Conservation (phyloP, 1,140 invertebrate genomes). For the Helicoverpa armigera region DNA sequence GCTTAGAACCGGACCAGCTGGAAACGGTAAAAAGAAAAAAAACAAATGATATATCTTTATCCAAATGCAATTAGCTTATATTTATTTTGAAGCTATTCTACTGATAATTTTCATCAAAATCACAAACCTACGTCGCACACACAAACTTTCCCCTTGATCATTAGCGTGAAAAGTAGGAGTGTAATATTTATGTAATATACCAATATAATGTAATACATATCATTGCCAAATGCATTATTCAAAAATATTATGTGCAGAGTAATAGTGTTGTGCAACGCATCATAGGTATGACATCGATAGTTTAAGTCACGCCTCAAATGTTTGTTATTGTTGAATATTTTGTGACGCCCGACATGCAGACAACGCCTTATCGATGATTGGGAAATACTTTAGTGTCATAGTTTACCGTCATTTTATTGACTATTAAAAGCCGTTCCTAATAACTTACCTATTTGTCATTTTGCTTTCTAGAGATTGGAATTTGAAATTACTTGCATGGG, state of each 20-base stretch:
- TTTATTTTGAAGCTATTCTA: no score
- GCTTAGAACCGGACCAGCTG: no score
- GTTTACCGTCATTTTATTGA: background rate
- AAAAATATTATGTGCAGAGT: conserved; percentile 35
- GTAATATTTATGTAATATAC: background rate
- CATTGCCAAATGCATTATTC: background rate
- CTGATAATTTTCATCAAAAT: no score
- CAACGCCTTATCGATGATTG: conserved; percentile 26
- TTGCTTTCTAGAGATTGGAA: no score
- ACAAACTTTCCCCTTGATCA: no score
- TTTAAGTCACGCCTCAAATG: conserved; percentile 57
- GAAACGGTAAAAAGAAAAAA: no score
- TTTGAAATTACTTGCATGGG: no score
- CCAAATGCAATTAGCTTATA: no score
- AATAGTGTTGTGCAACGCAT: conserved; percentile 60
- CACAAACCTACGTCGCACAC: no score
- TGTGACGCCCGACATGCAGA: conserved; percentile 18
- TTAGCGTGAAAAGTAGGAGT: background rate
- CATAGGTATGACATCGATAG: conserved; percentile 57
- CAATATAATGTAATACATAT: background rate
- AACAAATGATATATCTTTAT: no score
- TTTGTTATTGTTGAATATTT: conserved; percentile 57
- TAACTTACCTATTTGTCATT: no score
- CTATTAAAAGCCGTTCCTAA: background rate
- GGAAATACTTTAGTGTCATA: conserved; percentile 10